phyloP scores from a whole-genome alignment of 2,888 invertebrate genomes.

The Oscheius onirici region DNA sequence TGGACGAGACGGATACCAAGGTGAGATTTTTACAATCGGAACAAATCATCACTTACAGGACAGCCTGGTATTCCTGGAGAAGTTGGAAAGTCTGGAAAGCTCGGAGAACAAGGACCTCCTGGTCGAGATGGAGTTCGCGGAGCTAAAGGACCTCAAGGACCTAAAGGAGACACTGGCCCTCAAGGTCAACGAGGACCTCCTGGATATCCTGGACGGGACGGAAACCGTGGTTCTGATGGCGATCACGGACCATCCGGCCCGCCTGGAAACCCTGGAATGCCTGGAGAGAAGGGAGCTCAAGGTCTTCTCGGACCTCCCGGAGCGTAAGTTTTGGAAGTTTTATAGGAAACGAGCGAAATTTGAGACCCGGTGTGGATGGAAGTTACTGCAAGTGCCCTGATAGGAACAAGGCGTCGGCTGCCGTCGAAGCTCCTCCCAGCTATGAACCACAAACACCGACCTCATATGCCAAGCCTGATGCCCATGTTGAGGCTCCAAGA shows the following conservation, averaged over 20 bases:
- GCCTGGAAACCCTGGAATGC: constrained; percentile 58
- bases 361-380: constrained; percentile 46
- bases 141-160: constrained; percentile 60
- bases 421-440: constrained; percentile 41
- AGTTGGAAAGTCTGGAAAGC: constrained; percentile 60
- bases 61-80: constrained; percentile 65
- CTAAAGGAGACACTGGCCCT: constrained; percentile 58
- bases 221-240: constrained; percentile 55
- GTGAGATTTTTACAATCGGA: constrained; percentile 19
- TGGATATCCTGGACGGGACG: constrained; percentile 62
- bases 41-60: constrained; percentile 17
- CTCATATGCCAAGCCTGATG: constrained; percentile 35
- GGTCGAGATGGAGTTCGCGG: constrained; percentile 55
- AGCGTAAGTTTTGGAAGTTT: not conserved
- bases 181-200: constrained; percentile 61
- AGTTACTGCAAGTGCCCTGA: constrained; percentile 61
- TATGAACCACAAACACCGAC: constrained; percentile 39
- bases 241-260: constrained; percentile 59
- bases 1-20: constrained; percentile 61
- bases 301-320: constrained; percentile 60
- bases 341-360: too few species aligned
- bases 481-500: constrained; percentile 49
- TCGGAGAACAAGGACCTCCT: constrained; percentile 50
- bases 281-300: constrained; percentile 57
- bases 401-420: constrained; percentile 44